Base-by-base conservation (phyloP, 2,113 vertebrate genomes). In the Chiloscyllium plagiosum region DNA sequence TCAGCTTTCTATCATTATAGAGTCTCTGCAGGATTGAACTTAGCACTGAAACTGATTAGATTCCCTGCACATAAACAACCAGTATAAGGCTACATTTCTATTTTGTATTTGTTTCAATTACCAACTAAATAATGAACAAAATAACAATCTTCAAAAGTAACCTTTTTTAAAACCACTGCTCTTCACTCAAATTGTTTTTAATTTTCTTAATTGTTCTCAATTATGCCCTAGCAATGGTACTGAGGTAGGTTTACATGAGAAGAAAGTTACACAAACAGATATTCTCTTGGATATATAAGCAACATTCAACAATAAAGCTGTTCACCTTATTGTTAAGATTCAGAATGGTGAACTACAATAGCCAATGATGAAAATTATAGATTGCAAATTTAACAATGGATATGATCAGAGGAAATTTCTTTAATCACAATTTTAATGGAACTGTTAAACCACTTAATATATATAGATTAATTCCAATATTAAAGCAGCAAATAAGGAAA, bases 351-450 rank as follows among this genome's bases (percentile, higher is more conserved):
- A 47, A 47, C 17, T 70, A 42, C 47, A 70, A 29, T 42, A 94
- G 20, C 24, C 93, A 68, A 94, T n/a, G 42, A 24, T 94, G 66
- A 26, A 70, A 4, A 50, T 95, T 95, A n/a, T 33, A 65, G 56
- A 65, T 26, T 65, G 61, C 89, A 92, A 66, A 20, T 66, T 92
- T 33, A 93, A 33, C 89, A 93, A 93, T 37, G 61, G 65, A 93
- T 68, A 4, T 68, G 89, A 42, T 93, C 89, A 66, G 66, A n/a
- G 37, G 89, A 93, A 93, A 68, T 93, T 93, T n/a, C 61, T 66
- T 93, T 19, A n/a, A 66, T 61, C 15, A 93, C 56, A 65, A 33
- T 92, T 66, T 92, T 93, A 61, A 92, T 93, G 33, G 7, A 61
- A 65, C 17, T 68, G 65, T 37, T 33, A n/a, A 93, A 5, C 29